These are phyloP conservation scores for Caloenas nicobarica DNA, from an alignment of 2,113 vertebrate species.

Conservation along the genomic window DNA sequence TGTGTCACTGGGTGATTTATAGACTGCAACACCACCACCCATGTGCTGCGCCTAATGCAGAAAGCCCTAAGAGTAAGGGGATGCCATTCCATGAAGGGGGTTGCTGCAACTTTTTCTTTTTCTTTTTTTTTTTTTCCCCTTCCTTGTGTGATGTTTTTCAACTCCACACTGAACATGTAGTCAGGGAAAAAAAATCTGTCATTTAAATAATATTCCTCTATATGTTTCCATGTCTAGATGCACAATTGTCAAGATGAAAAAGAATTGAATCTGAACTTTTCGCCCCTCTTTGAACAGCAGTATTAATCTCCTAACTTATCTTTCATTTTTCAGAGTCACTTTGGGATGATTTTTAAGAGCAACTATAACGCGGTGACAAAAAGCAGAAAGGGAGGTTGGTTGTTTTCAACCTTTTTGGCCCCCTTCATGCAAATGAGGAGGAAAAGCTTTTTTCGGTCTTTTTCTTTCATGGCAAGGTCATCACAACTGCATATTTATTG, in stretches of 20 bases:
- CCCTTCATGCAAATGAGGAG: neutral
- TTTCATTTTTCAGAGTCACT: neutral
- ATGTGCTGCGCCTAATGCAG: neutral
- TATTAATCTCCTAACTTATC: neutral
- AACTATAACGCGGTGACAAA: neutral
- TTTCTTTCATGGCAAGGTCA: neutral
- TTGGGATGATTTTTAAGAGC: neutral
- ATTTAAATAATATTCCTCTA: neutral
- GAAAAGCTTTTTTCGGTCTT: neutral
- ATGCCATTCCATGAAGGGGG: neutral
- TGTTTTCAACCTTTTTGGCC: neutral
- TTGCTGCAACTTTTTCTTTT: neutral
- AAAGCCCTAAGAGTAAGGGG: neutral
- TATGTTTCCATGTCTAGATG: neutral
- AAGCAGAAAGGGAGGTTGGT: neutral
- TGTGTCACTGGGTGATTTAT: neutral
- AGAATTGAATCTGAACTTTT: neutral
- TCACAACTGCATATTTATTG: neutral
- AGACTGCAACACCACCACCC: neutral
- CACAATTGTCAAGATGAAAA: neutral
- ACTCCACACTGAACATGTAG: neutral
- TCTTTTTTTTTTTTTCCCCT: neutral
- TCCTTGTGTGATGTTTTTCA: neutral
- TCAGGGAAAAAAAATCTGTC: neutral
- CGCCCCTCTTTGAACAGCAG: accelerated